Conservation (phyloP, 2,797 vertebrate genomes). For the Coregonus ussuriensis region DNA sequence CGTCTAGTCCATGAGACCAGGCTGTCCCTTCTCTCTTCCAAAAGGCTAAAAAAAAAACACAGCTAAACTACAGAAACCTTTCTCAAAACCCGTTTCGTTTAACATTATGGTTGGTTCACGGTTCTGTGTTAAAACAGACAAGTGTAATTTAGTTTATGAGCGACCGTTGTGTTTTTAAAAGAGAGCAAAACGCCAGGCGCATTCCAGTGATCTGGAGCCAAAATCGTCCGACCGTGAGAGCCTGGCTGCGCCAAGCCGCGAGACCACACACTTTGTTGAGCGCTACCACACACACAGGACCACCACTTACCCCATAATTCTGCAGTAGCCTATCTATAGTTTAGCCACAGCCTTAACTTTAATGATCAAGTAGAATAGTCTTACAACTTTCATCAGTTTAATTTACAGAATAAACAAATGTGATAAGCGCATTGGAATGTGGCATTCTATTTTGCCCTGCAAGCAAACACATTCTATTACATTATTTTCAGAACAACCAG, state of each 20-base stretch:
- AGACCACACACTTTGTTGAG: slow-evolving; percentile 76
- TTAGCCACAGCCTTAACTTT: background rate
- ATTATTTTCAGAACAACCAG: background rate
- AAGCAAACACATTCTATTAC: background rate
- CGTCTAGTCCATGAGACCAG: too few relatives aligned
- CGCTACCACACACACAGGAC: slow-evolving; percentile 50
- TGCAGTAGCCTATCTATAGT: background rate
- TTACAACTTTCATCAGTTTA: background rate
- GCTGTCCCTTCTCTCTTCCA: background rate
- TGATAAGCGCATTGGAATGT: background rate
- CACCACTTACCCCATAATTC: slow-evolving; percentile 32
- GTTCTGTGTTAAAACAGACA: background rate
- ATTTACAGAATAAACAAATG: background rate
- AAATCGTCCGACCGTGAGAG: slow-evolving; percentile 47
- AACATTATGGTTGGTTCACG: background rate
- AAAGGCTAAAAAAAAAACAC: background rate
- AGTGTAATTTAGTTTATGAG: background rate
- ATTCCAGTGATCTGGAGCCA: slow-evolving; percentile 65
- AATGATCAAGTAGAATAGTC: background rate
- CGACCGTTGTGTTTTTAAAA: slow-evolving; percentile 3
- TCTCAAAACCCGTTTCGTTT: background rate
- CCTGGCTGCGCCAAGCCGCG: slow-evolving; percentile 57
- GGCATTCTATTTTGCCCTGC: background rate
- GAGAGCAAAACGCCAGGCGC: slow-evolving; percentile 55
- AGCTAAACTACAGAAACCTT: background rate